Evolutionary conservation across 2,797 vertebrate species (phyloP).

Genomic region (Acanthurus lineatus): DNA sequence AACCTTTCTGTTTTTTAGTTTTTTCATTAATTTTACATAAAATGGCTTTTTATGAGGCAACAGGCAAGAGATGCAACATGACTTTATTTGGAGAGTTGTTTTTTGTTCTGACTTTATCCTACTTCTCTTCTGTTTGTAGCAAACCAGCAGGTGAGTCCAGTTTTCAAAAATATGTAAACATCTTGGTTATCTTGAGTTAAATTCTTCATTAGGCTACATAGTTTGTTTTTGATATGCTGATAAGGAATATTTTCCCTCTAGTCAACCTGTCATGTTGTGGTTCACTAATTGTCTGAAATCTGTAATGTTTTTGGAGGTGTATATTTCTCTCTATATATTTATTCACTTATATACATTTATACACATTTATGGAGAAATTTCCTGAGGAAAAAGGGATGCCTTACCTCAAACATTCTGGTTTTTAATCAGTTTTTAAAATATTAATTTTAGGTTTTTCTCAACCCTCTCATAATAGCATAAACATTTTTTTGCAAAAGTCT

Average conservation of each 20-base stretch:
- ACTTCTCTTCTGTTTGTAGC: slow-evolving; percentile 44
- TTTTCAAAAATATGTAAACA: slow-evolving; percentile 18
- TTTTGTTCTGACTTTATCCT: slow-evolving; percentile 54
- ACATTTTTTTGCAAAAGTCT: no score
- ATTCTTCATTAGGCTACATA: background rate
- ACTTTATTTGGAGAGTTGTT: slow-evolving; percentile 29
- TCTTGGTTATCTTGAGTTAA: slow-evolving; percentile 3
- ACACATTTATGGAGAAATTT: no score
- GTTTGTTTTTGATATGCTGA: background rate
- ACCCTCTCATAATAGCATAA: no score
- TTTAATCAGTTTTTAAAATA: no score
- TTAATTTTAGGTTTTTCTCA: no score
- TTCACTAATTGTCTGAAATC: slow-evolving; percentile 2
- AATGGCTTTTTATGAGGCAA: background rate
- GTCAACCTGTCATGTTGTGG: slow-evolving; percentile 2
- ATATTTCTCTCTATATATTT: no score
- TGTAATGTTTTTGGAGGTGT: background rate
- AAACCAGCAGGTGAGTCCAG: slow-evolving; percentile 63
- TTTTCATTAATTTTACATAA: background rate
- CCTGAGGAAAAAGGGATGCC: no score
- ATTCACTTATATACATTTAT: no score
- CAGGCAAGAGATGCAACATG: slow-evolving; percentile 58
- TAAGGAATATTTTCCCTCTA: background rate
- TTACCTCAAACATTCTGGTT: no score
- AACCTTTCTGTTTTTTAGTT: background rate